phyloP scores from a whole-genome alignment of 1,140 invertebrate genomes.

The Maconellicoccus hirsutus region DNA sequence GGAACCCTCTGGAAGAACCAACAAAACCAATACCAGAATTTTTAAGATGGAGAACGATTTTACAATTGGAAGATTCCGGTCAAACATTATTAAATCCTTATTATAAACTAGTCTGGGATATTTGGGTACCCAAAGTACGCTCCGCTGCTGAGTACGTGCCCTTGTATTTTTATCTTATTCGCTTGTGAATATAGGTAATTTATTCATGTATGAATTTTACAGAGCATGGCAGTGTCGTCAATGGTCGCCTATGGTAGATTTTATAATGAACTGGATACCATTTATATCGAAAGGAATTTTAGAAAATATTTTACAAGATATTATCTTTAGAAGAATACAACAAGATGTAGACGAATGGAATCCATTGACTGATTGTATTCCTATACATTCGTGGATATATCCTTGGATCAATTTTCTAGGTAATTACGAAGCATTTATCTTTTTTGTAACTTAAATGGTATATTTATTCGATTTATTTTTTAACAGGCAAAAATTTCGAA shows the following conservation, averaged over 20 bases:
- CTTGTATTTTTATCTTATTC: not conserved
- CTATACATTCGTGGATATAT: constrained; percentile 92
- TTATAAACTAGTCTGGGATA: constrained; percentile 73
- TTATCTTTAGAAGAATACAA: constrained; percentile 66
- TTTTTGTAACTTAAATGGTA: too few relatives aligned
- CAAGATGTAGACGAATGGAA: constrained; percentile 83
- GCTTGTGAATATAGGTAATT: not conserved
- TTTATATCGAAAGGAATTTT: constrained; percentile 72
- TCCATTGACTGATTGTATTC: constrained; percentile 82
- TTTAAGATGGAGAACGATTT: constrained; percentile 55
- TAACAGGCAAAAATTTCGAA: constrained; percentile 49
- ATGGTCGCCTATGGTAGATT: constrained; percentile 58
- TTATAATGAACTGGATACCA: constrained; percentile 70
- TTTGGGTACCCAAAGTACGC: constrained; percentile 73
- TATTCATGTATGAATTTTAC: constrained; percentile 28
- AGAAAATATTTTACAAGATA: constrained; percentile 67
- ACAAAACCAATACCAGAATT: constrained; percentile 51
- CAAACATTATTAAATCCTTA: constrained; percentile 54
- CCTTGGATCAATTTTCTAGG: constrained; percentile 81
- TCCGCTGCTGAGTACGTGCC: constrained; percentile 48
- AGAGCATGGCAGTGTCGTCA: constrained; percentile 60
- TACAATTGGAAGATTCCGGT: constrained; percentile 38
- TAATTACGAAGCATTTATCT: too few relatives aligned
- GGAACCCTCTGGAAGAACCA: constrained; percentile 60
- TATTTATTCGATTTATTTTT: too few relatives aligned